Evolutionary conservation across 30 jellyfish, hydroid and myxozoan species (phyloP), one percentile per base, ranked within the genome.

Genomic region (Hydra vulgaris): DNA sequence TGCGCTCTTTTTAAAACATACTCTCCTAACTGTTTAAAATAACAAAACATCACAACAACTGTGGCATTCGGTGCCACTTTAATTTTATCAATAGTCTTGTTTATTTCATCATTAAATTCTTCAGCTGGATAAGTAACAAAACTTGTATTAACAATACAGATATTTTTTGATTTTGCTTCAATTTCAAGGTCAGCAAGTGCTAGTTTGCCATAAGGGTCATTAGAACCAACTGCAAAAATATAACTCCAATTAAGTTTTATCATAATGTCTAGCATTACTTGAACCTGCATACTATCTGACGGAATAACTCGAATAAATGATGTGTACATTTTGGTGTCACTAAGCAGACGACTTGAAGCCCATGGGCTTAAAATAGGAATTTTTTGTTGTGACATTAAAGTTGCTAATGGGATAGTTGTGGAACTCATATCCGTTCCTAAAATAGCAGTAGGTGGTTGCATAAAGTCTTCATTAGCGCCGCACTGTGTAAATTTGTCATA

Each of bases 341-440:
- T 89, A 17, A 89, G 83, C 81, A 89, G 84, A 17, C 97, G 87
- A 74, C 97, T 89, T n/a, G 97, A 84, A 17, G 97, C 97, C 24
- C 88, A 81, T 79, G 61, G 81, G 61, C 97, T 89, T 69, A 89
- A 26, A 53, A 84, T 95, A 7, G 97, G 97, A 19, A 89, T 89
- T 25, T 66, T 25, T 71, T 84, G 81, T 19, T 84, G 78, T 0
- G 93, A 88, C 92, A 89, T 81, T n/a, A 89, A 74, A 26, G 95
- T 84, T 73, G 97, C 95, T 3, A 89, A 76, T 0, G 97, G 97
- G 26, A 89, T 89, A 22, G 97, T 85, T 20, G 94, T 83, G 56
- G 69, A 84, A 8, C 95, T 84, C 67, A 27, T 85, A 52, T 83
- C 86, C 0, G 97, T 89, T 8, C 97, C 97, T 72, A 89, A 76